These are phyloP conservation scores for Hydrozoanthus gracilis DNA, from an alignment of 92 coral and sea anemone species.

Conservation along the genomic window DNA sequence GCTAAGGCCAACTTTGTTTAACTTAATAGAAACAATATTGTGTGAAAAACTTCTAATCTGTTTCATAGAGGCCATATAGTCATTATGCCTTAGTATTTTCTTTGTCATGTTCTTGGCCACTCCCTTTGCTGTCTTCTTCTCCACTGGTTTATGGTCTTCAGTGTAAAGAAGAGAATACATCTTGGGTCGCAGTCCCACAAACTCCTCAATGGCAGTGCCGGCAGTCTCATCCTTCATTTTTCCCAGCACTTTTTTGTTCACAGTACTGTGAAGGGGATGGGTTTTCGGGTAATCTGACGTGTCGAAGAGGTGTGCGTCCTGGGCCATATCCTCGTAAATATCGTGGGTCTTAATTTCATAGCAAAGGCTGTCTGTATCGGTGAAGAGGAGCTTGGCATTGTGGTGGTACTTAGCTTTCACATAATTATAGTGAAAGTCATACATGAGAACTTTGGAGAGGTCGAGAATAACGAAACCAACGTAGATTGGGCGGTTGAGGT, in stretches of 20 bases:
- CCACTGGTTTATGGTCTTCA: background rate
- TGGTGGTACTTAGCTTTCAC: no score
- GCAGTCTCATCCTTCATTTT: background rate
- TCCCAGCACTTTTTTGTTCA: conserved; percentile 21
- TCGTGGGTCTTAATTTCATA: background rate
- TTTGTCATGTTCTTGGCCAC: background rate
- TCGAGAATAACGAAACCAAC: conserved; percentile 17
- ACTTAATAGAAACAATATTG: background rate
- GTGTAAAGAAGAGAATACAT: background rate
- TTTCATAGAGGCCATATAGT: conserved; percentile 33
- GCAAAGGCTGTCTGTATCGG: background rate
- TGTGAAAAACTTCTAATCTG: conserved; percentile 8
- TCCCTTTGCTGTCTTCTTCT: background rate
- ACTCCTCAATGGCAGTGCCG: background rate
- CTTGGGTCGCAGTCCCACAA: background rate
- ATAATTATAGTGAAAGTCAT: background rate
- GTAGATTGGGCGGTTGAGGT: conserved; percentile 41
- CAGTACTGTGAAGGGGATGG: conserved; percentile 18
- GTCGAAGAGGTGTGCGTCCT: background rate
- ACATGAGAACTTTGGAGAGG: background rate
- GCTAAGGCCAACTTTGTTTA: background rate
- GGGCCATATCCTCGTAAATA: no score
- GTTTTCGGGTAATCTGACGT: conserved; percentile 18
- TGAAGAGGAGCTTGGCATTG: background rate
- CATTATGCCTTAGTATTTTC: background rate